Base-by-base conservation (phyloP, 2,113 vertebrate species). In the Ranitomeya variabilis region DNA sequence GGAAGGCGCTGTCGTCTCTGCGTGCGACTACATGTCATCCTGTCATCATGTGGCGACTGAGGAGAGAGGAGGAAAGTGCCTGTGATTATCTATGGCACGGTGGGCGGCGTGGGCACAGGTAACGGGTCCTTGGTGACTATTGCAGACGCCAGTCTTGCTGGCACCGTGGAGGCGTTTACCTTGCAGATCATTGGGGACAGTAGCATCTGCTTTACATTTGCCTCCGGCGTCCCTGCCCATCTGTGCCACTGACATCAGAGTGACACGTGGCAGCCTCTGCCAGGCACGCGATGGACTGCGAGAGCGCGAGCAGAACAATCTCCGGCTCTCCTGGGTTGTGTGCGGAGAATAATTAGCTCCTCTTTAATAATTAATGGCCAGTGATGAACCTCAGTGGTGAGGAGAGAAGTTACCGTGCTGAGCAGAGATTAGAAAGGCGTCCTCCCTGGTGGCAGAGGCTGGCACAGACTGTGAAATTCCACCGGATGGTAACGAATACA, bases 351-450 rank as follows among this genome's bases (percentile, higher is more conserved):
- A 86, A 86, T 86, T 86, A 86, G 83, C 83, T 60, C 69, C 83
- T 86, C 83, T 55, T 86, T 86, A 86, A 86, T 86, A 37, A 86
- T 90, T 21, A 10, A 89, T 2, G 23, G 89, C 77, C 85, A 52
- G 13, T 54, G 31, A 60, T 77, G 54, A 69, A 89, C 69, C 52
- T 51, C 83, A 60, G 81, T 69, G 45, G 57, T 31, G 62, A 7
- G 0, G 16, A 80, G 45, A 82, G 14, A 4, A 88, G 62, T 51
- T 82, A 55, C 0, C 23, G 16, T 12, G 5, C 23, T 9, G 83
- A 11, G 31, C 12, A 45, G 62, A 81, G 1, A 80, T 59, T 80
- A 59, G 18, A 59, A 80, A 59, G 4, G 51, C 76, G 31, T 6
- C 6, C 1, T 9, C 62, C 51, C 19, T 31, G 57, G 77, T 74